A percentile compares a stretch with the other conserved stretches of the same genome.
These are phyloP conservation scores for Phodopus roborovskii DNA, from an alignment of 2,113 vertebrate species.

Conservation along the genomic window DNA sequence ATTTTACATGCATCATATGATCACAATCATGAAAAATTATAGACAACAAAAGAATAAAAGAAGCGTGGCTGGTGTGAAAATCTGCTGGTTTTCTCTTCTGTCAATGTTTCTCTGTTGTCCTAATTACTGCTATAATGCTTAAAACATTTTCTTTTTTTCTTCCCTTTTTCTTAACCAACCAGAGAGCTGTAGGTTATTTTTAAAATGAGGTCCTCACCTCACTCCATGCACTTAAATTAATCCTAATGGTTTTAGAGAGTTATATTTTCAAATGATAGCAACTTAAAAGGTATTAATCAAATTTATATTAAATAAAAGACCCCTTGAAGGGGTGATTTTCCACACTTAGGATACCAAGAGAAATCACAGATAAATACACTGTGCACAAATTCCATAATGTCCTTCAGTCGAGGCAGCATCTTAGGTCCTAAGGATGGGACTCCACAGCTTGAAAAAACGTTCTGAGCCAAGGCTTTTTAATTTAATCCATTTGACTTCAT, in stretches of 20 bases:
- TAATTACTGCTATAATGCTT: slow-evolving; percentile 36
- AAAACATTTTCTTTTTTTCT: slow-evolving; percentile 23
- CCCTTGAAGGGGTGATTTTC: neutral
- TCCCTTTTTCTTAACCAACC: slow-evolving; percentile 2
- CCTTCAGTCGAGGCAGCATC: neutral
- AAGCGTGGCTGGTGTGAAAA: neutral
- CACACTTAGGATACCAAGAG: neutral
- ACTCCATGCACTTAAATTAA: slow-evolving; percentile 30
- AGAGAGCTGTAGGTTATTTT: slow-evolving; percentile 56
- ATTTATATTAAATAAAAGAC: slow-evolving; percentile 41
- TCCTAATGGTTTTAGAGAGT: slow-evolving; percentile 44
- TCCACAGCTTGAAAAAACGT: neutral
- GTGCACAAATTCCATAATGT: neutral
- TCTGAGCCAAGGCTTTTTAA: neutral
- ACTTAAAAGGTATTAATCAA: slow-evolving; percentile 35
- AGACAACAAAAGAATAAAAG: slow-evolving; percentile 58
- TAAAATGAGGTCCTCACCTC: slow-evolving; percentile 42
- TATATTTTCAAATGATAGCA: slow-evolving; percentile 33
- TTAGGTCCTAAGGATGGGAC: neutral
- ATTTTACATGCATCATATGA: slow-evolving; percentile 24
- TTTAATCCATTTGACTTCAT: neutral
- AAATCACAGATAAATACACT: neutral
- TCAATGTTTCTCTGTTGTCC: slow-evolving; percentile 26
- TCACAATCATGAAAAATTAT: slow-evolving; percentile 53
- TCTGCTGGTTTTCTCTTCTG: slow-evolving; percentile 27